Conservation (phyloP, 2,797 vertebrate genomes). For the Hybognathus amarus region DNA sequence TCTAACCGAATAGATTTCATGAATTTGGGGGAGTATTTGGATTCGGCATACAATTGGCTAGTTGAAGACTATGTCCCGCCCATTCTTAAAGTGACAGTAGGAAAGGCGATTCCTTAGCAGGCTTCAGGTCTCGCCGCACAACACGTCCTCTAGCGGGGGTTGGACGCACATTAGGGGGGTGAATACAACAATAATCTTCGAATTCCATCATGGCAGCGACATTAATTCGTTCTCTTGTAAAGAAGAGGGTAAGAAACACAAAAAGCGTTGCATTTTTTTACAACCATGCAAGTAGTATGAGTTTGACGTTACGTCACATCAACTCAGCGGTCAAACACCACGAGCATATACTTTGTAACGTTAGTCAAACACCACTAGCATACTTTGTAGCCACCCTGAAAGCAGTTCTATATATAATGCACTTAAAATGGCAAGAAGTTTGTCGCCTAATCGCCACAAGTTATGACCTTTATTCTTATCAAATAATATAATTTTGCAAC, state of each 20-base stretch:
- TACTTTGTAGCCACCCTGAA: background rate
- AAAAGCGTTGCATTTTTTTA: background rate
- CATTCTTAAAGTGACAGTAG: conserved; percentile 4
- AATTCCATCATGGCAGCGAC: conserved; percentile 72
- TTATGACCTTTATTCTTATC: background rate
- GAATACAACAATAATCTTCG: background rate
- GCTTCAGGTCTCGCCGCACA: background rate
- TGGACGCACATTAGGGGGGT: background rate
- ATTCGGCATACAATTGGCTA: conserved; percentile 47
- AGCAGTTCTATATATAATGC: background rate
- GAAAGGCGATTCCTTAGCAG: background rate
- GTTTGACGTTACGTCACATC: conserved; percentile 49
- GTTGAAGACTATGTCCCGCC: conserved; percentile 47
- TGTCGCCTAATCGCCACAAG: background rate
- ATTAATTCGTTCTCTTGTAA: conserved; percentile 70
- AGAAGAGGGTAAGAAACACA: conserved; percentile 71
- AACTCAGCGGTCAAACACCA: conserved; percentile 29
- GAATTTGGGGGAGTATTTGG: conserved; percentile 31
- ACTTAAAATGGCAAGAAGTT: background rate
- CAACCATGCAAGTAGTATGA: background rate
- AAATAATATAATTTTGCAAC: background rate
- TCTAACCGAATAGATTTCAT: conserved; percentile 59
- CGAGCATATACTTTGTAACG: background rate
- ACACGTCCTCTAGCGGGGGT: conserved; percentile 35
- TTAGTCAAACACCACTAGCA: conserved; percentile 4